Evolutionary conservation across 2,797 vertebrate species (phyloP).

Genomic region (Lerista edwardsae): DNA sequence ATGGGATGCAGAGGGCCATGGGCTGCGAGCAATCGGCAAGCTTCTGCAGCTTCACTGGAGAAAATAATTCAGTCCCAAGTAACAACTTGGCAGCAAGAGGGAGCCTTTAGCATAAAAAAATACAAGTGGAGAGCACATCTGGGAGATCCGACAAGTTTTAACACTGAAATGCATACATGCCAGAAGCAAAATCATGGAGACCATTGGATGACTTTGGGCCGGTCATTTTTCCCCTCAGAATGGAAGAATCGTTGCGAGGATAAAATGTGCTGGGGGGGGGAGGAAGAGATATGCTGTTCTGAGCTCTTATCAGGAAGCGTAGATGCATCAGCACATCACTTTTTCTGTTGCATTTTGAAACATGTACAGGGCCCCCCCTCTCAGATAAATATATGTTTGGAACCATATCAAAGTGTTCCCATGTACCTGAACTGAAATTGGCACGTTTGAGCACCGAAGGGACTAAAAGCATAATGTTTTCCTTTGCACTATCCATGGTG

Average conservation of each 20-base stretch:
- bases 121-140: too few species aligned
- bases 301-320: not conserved
- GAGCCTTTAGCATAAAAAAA: too few species aligned
- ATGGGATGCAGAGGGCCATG: rapidly evolving
- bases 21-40: not conserved
- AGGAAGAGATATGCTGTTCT: too few species aligned
- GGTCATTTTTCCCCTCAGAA: not conserved
- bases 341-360: too few species aligned
- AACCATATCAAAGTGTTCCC: too few species aligned
- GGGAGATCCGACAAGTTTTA: not conserved
- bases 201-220: not conserved
- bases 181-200: not conserved
- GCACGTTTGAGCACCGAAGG: too few species aligned
- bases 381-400: too few species aligned
- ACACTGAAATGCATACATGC: not conserved
- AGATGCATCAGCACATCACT: too few species aligned
- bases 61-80: not conserved
- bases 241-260: not conserved
- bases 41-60: not conserved
- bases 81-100: not conserved
- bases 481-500: too few species aligned
- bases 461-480: too few species aligned
- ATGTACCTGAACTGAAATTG: too few species aligned
- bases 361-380: too few species aligned
- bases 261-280: not conserved